phyloP scores from a whole-genome alignment of 2,888 invertebrate genomes.

The Caradrina clavipalpis region DNA sequence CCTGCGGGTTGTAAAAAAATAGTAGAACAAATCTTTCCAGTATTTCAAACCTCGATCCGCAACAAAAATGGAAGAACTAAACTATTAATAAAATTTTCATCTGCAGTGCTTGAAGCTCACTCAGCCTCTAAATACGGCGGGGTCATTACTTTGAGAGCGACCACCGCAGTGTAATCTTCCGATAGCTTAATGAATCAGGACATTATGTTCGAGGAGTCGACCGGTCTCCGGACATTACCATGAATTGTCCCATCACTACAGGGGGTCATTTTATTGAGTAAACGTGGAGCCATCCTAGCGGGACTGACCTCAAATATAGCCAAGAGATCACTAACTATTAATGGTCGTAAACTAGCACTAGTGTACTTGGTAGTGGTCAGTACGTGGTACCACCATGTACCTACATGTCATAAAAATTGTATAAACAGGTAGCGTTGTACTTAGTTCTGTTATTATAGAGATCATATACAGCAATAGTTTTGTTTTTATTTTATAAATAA shows the following conservation, averaged over 20 bases:
- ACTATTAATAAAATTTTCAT: conserved; percentile 23
- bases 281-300: conserved; percentile 67
- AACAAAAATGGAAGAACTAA: conserved; percentile 9
- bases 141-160: conserved; percentile 68
- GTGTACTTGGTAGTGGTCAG: conserved; percentile 20
- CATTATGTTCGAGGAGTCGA: conserved; percentile 68
- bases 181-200: conserved; percentile 83
- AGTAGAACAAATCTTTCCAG: background rate
- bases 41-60: conserved; percentile 3
- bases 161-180: conserved; percentile 73
- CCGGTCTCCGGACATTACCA: conserved; percentile 74
- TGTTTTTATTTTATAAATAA: conserved; percentile 30
- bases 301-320: conserved; percentile 64
- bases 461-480: conserved; percentile 9
- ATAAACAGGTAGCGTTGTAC: conserved; percentile 22
- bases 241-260: conserved; percentile 77
- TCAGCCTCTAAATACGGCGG: conserved; percentile 59
- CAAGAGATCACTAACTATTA: conserved; percentile 62
- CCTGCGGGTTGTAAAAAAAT: background rate
- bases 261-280: conserved; percentile 81
- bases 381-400: background rate
- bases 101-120: conserved; percentile 40
- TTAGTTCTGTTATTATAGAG: background rate
- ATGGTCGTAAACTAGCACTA: conserved; percentile 61
- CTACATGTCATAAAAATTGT: conserved; percentile 22